Base-by-base conservation (phyloP, 2,888 invertebrate genomes). In the Eilema sororculum region DNA sequence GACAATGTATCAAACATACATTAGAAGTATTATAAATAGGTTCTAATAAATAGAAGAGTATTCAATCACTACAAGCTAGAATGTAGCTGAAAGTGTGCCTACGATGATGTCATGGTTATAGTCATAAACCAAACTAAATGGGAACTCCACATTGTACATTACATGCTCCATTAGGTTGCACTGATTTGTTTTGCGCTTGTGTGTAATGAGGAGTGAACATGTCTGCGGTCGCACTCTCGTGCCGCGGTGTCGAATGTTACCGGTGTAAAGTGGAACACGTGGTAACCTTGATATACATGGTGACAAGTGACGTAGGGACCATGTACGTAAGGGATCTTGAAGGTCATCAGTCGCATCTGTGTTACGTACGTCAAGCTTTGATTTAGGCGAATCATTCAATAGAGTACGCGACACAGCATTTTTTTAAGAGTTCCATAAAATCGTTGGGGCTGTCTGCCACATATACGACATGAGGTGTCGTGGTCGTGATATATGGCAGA, bases 171-270 rank as follows among this genome's bases (percentile, higher is more conserved):
- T 65, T 65, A 30, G 13, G 33, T 16, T 24, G n/a, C n/a, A 56
- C 57, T 24, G 16, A 41, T 24, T 37, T 22, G 22, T 13, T 13
- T 6, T 37, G 12, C 30, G 24, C 57, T 30, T 37, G 20, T 16
- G 30, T 56, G 46, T 64, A 56, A 28, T 33, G 22, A 9, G 24
- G 33, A 33, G 30, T 56, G 9, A 56, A 56, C 56, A 56, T 20
- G 28, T 65, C 56, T 65, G 56, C 24, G 56, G 65, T 65, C 30
- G n/a, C 52, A 30, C 12, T 64, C 46, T 20, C 61, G 37, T 65
- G 25, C 22, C 46, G 28, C 33, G 22, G 33, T 57, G 10, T 56
- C 65, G 33, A 57, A 20, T 57, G 57, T 33, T 56, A 10, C 63
- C n/a, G 28, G 22, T n/a, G 8, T 12, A 13, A 8, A 57, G 33